Conservation (phyloP, 2,888 invertebrate genomes). For the Crocallis elinguaria region DNA sequence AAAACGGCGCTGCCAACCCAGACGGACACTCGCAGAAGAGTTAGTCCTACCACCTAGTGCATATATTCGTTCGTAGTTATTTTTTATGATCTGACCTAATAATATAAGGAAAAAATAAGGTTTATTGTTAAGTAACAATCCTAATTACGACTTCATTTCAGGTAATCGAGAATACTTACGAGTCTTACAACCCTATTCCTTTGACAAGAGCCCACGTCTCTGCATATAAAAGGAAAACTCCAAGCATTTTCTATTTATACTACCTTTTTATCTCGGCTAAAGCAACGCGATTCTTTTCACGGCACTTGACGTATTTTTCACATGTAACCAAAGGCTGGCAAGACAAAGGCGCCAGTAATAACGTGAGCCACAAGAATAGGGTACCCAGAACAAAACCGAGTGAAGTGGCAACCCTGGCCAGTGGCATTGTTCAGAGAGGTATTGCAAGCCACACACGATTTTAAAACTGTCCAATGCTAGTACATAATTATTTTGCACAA, state of each 20-base stretch:
- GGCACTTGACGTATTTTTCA: slow-evolving; percentile 60
- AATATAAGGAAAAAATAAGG: too few relatives aligned
- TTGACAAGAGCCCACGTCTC: not conserved
- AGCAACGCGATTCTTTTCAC: slow-evolving; percentile 37
- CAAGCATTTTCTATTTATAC: slow-evolving; percentile 21
- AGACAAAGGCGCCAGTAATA: slow-evolving; percentile 67
- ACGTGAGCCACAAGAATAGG: slow-evolving; percentile 71
- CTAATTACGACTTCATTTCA: not conserved
- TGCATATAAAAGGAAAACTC: slow-evolving; percentile 10
- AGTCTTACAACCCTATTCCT: not conserved
- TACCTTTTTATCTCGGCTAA: slow-evolving; percentile 29
- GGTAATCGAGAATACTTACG: not conserved
- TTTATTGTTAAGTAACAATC: too few relatives aligned
- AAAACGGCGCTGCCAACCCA: too few relatives aligned
- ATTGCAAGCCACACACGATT: slow-evolving; percentile 25
- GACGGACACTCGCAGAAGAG: too few relatives aligned
- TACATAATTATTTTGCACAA: slow-evolving; percentile 34
- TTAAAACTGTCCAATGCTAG: slow-evolving; percentile 22
- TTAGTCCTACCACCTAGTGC: too few relatives aligned
- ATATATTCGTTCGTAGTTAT: too few relatives aligned
- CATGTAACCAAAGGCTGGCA: slow-evolving; percentile 54
- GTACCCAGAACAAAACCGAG: slow-evolving; percentile 67
- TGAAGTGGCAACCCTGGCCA: slow-evolving; percentile 65
- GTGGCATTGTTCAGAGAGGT: slow-evolving; percentile 50
- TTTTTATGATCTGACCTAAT: too few relatives aligned